Conservation (phyloP, 2,113 vertebrate genomes). For the Thinocorus orbignyianus region DNA sequence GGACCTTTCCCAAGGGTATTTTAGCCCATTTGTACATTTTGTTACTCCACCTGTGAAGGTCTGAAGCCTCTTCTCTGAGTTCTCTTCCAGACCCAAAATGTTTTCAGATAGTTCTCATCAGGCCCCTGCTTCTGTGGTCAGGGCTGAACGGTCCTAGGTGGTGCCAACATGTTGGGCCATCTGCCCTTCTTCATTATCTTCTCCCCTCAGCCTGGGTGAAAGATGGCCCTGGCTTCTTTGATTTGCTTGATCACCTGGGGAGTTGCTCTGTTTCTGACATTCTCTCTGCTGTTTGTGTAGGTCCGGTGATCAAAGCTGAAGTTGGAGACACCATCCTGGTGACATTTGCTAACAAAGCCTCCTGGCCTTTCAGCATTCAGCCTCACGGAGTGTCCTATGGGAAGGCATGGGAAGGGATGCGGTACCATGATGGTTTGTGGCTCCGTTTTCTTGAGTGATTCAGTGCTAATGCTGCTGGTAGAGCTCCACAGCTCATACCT, state of each 20-base stretch:
- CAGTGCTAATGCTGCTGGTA: neutral
- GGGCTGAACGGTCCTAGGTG: rapidly evolving
- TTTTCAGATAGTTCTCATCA: neutral
- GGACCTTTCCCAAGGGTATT: neutral
- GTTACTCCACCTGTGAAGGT: neutral
- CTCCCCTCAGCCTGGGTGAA: neutral
- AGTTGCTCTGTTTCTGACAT: neutral
- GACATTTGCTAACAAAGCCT: constrained; percentile 77
- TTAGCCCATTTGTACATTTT: neutral
- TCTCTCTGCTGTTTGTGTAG: constrained; percentile 18
- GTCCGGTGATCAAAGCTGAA: constrained; percentile 80
- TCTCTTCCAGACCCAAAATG: neutral
- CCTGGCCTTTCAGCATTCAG: constrained; percentile 79
- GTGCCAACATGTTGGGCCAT: rapidly evolving
- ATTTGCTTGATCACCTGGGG: neutral
- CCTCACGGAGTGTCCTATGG: constrained; percentile 77
- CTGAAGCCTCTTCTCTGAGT: neutral
- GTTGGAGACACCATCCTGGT: constrained; percentile 78
- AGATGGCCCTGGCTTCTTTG: neutral
- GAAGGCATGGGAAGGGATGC: constrained; percentile 69
- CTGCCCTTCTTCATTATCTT: neutral
- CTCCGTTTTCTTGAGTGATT: neutral
- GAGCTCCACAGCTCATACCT: neutral
- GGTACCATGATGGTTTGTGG: constrained; percentile 74
- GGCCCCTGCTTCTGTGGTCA: neutral